Evolutionary conservation across 2,113 vertebrate genomes (phyloP), one percentile per base, ranked within the genome.

Genomic region (Ailuropoda melanoleuca): DNA sequence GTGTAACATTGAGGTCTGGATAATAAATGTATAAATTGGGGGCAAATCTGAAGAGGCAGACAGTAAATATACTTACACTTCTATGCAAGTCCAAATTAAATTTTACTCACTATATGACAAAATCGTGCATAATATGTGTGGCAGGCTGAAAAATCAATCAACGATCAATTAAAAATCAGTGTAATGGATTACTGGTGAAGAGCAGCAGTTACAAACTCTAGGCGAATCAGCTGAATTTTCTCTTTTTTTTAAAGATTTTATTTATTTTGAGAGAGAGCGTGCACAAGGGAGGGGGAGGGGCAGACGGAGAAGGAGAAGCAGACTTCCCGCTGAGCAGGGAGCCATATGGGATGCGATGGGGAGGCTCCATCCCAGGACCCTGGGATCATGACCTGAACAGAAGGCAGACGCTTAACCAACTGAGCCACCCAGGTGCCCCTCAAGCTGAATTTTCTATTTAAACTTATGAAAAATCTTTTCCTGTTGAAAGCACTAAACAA

Each of bases 401-500:
- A 34, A 34, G 29, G 62, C 29, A 64, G 62, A 34, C 3, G 29
- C 29, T 64, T 64, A 64, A 62, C 29, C 29, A 14, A 34, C 62
- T 64, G 62, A 64, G 62, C 62, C 62, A 34, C 29, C 13, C 62
- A 64, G 62, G 6, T 64, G 13, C 29, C 62, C 62, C 29, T 89
- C 68, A 85, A 94, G 58, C 19, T 92, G 21, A 75, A 50, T 90
- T 93, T 85, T 92, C 17, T 46, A 12, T 64, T 80, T 97, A 39
- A 70, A 82, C 12, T 82, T 81, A 88, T 46, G 8, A 94, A 96
- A 97, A 62, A 29, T 78, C 21, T 85, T 77, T 88, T 90, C 18
- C 68, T 85, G 29, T 80, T 60, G 12, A 87, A 97, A 96, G 7
- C 37, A 81, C 26, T 34, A 43, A 96, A 46, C 7, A 46, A 3